phyloP scores from a whole-genome alignment of 2,113 vertebrate species.

The Calyptommatus sinebrachiatus region DNA sequence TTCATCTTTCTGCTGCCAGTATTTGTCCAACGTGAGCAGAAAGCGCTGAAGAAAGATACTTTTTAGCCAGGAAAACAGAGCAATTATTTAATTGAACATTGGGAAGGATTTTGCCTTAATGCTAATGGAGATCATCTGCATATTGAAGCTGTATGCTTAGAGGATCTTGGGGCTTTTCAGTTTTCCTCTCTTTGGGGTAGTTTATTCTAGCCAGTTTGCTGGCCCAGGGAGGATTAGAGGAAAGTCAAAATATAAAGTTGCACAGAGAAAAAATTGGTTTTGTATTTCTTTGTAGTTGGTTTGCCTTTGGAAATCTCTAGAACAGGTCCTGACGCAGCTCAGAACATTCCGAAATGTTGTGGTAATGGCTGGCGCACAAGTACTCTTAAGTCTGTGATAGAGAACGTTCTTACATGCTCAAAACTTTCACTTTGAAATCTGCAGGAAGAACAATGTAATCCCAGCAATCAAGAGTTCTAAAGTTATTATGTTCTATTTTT shows the following conservation, averaged over 20 bases:
- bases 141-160: not conserved
- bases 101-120: not conserved
- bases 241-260: not conserved
- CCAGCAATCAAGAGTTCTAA: not conserved
- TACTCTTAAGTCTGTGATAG: no score
- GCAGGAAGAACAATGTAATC: not conserved
- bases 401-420: not conserved
- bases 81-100: not conserved
- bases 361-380: not conserved
- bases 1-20: conserved; percentile 51
- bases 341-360: not conserved
- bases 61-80: not conserved
- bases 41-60: conserved; percentile 20
- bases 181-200: not conserved
- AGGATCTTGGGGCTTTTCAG: not conserved
- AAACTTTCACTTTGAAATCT: not conserved
- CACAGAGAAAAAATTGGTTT: not conserved
- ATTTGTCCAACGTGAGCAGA: conserved; percentile 24
- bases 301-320: not conserved
- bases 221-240: not conserved
- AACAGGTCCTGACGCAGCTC: not conserved
- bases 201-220: not conserved
- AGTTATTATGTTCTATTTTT: not conserved
- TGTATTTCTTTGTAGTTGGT: not conserved
- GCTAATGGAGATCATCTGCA: not conserved